Conservation (phyloP, 2,797 vertebrate species). For the Chaunax sp. region DNA sequence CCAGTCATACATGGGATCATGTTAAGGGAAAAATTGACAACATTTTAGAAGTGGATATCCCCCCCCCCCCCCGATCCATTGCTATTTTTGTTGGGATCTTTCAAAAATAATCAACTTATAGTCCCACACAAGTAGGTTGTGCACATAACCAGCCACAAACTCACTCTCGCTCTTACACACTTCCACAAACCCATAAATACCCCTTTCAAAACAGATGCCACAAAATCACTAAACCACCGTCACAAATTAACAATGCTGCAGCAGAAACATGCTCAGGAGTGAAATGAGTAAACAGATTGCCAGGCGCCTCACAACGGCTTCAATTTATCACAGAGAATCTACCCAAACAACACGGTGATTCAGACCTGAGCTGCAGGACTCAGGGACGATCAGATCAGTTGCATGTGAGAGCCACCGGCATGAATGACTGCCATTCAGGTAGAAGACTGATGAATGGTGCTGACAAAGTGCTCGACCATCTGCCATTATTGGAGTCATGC, state of each 20-base stretch:
- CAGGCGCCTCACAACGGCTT: constrained; percentile 28
- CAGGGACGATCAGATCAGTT: constrained; percentile 27
- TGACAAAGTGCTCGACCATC: constrained; percentile 20
- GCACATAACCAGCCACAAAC: constrained; percentile 25
- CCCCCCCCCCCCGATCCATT: no score
- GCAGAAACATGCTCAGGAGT: constrained; percentile 31
- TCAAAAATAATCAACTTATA: no score
- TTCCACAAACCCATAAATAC: constrained; percentile 16
- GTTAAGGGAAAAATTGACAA: no score
- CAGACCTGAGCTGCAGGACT: constrained; percentile 21
- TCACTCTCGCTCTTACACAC: constrained; percentile 17
- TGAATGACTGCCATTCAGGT: constrained; percentile 59
- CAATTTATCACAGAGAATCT: constrained; percentile 31
- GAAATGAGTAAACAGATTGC: constrained; percentile 42
- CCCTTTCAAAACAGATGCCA: constrained; percentile 28
- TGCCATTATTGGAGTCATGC: constrained; percentile 55
- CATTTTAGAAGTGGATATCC: no score
- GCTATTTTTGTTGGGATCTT: no score
- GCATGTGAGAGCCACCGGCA: constrained; percentile 37
- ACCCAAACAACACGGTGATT: constrained; percentile 42
- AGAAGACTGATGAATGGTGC: constrained; percentile 39
- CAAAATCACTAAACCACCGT: constrained; percentile 35
- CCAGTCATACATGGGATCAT: no score
- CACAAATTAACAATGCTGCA: constrained; percentile 19
- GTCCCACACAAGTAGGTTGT: constrained; percentile 24